These are phyloP conservation scores for Emmelina monodactyla DNA, from an alignment of 2,888 invertebrate genomes.

Conservation along the genomic window DNA sequence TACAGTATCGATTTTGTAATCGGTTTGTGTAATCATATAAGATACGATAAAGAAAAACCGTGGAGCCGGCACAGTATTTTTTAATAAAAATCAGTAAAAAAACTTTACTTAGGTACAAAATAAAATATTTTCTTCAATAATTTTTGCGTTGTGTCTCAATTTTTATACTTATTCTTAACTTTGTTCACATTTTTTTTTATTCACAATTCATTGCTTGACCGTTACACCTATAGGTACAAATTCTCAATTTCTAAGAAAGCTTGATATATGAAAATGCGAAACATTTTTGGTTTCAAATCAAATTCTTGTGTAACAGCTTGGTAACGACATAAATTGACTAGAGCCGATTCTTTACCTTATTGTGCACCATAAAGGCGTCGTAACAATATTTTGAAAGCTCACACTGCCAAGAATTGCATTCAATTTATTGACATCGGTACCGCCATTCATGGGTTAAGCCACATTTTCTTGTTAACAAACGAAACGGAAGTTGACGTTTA, in stretches of 20 bases:
- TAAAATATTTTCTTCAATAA: too few species aligned
- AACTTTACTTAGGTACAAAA: too few species aligned
- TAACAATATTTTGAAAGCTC: slow-evolving; percentile 44
- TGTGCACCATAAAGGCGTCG: slow-evolving; percentile 27
- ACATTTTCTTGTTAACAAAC: slow-evolving; percentile 22
- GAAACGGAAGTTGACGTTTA: slow-evolving; percentile 46
- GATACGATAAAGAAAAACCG: slow-evolving; percentile 13
- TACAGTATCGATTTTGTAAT: slow-evolving; percentile 32
- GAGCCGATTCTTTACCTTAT: slow-evolving; percentile 19
- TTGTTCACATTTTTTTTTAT: too few species aligned
- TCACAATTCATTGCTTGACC: too few species aligned
- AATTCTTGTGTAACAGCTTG: not conserved
- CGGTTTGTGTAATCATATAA: slow-evolving; percentile 27
- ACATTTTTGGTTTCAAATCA: too few species aligned
- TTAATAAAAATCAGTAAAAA: too few species aligned
- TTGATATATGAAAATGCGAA: too few species aligned
- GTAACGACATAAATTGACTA: slow-evolving; percentile 2
- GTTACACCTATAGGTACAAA: too few species aligned
- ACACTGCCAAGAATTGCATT: slow-evolving; percentile 28
- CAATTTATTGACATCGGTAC: slow-evolving; percentile 25
- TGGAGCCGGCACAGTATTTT: too few species aligned
- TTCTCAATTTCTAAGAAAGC: too few species aligned
- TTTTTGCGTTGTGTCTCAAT: too few species aligned
- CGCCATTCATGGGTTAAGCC: slow-evolving; percentile 25
- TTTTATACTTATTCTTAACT: too few species aligned